phyloP scores from a whole-genome alignment of 2,888 invertebrate genomes.

The Drosophila nigritarsus region DNA sequence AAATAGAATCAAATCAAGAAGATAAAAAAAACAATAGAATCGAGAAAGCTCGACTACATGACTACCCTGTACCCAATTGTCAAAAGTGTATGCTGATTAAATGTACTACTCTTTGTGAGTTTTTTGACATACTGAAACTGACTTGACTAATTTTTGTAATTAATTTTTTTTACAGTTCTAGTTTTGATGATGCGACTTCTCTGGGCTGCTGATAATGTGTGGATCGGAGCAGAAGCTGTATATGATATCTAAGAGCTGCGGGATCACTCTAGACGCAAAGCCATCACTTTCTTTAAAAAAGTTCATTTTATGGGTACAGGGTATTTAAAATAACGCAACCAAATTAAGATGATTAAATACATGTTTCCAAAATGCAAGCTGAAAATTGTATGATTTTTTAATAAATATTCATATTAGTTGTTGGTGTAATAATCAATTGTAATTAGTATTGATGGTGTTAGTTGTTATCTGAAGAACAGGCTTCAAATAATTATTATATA shows the following conservation, averaged over 20 bases:
- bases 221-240: not conserved
- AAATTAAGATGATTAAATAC: not conserved
- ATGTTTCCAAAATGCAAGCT: conserved; percentile 16
- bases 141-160: not conserved
- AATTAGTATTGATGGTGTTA: conserved; percentile 4
- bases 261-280: not conserved
- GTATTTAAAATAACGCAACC: conserved; percentile 6
- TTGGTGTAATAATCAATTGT: conserved; percentile 7
- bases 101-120: not conserved
- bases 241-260: not conserved
- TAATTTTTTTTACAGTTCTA: not conserved
- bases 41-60: conserved; percentile 54
- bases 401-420: conserved; percentile 14
- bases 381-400: conserved; percentile 12
- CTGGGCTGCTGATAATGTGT: not conserved
- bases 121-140: not conserved
- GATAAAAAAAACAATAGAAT: conserved; percentile 56
- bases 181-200: not conserved
- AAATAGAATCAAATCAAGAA: conserved; percentile 63
- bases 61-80: conserved; percentile 53
- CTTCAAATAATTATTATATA: not conserved
- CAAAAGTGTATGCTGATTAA: not conserved
- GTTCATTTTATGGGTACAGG: not conserved
- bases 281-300: not conserved
- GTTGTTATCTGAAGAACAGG: conserved; percentile 3